Evolutionary conservation across 1,140 invertebrate genomes (phyloP).

Genomic region (Ostrea edulis): DNA sequence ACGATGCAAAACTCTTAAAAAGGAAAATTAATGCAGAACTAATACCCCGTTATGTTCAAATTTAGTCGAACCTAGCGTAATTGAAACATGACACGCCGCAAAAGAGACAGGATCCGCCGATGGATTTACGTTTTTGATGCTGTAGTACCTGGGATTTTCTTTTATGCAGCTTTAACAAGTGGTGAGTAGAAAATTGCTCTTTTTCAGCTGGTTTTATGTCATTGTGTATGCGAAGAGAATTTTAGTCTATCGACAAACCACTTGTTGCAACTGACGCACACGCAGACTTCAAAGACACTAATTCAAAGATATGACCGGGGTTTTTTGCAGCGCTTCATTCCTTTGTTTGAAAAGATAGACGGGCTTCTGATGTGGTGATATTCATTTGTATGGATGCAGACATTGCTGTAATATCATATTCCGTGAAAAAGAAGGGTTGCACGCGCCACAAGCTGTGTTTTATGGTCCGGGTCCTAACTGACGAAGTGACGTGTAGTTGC

Average conservation of each 20-base stretch:
- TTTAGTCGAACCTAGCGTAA: background rate
- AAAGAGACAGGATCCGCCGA: conserved; percentile 17
- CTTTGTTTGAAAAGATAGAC: background rate
- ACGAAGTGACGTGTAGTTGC: too few relatives aligned
- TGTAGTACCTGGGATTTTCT: conserved; percentile 24
- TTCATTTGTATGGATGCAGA: conserved; percentile 15
- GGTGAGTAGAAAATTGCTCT: background rate
- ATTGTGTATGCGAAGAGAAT: background rate
- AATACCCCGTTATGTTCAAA: background rate
- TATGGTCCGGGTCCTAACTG: too few relatives aligned
- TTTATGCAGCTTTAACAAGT: conserved; percentile 34
- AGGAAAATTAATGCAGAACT: background rate
- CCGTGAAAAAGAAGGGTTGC: too few relatives aligned
- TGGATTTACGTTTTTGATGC: background rate
- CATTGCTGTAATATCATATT: background rate
- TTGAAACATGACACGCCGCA: background rate
- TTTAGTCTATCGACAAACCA: background rate
- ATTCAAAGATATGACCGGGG: background rate
- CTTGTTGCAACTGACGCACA: conserved; percentile 6
- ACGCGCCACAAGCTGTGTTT: too few relatives aligned
- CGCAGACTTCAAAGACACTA: conserved; percentile 23
- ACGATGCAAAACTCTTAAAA: background rate
- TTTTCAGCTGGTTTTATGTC: background rate
- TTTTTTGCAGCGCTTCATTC: background rate
- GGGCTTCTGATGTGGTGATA: background rate